Conservation (phyloP, 2,888 invertebrate genomes). For the Hirtodrosophila trivittata region DNA sequence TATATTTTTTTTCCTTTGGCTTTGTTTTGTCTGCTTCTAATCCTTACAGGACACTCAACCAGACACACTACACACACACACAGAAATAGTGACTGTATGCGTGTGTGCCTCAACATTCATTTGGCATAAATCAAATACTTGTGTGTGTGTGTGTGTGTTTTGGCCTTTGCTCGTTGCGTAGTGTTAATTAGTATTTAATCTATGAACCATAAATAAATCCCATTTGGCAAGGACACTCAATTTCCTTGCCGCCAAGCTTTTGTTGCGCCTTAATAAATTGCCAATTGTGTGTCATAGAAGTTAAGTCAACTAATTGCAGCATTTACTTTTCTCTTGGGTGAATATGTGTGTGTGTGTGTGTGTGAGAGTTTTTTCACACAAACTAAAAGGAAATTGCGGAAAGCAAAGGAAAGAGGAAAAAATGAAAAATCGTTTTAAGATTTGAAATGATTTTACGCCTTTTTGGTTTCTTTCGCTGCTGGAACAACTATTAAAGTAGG, state of each 20-base stretch:
- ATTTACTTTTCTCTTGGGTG: constrained; percentile 39
- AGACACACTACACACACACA: constrained; percentile 18
- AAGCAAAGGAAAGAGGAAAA: too few relatives aligned
- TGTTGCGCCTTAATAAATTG: constrained; percentile 62
- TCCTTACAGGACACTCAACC: constrained; percentile 55
- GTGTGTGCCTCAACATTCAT: constrained; percentile 47
- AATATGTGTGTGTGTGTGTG: constrained; percentile 6
- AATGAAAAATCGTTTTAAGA: too few relatives aligned
- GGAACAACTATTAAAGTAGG: too few relatives aligned
- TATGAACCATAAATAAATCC: constrained; percentile 80
- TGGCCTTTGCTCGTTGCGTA: constrained; percentile 46
- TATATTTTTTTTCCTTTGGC: constrained; percentile 9
- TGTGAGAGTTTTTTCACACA: not conserved
- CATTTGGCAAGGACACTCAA: constrained; percentile 69
- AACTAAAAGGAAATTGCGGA: constrained; percentile 1
- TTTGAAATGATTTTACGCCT: not conserved
- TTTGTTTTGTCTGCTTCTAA: constrained; percentile 57
- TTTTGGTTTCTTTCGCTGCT: too few relatives aligned
- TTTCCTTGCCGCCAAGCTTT: constrained; percentile 53
- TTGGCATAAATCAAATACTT: constrained; percentile 74
- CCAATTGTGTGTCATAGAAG: constrained; percentile 68
- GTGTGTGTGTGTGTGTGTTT: constrained; percentile 22
- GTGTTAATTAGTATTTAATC: constrained; percentile 82
- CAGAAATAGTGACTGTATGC: not conserved
- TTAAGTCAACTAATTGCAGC: constrained; percentile 73